Percentiles rank a stretch among this genome's conserved stretches.
phyloP scores from a whole-genome alignment of 2,888 invertebrate genomes.

The Plebejus anna region DNA sequence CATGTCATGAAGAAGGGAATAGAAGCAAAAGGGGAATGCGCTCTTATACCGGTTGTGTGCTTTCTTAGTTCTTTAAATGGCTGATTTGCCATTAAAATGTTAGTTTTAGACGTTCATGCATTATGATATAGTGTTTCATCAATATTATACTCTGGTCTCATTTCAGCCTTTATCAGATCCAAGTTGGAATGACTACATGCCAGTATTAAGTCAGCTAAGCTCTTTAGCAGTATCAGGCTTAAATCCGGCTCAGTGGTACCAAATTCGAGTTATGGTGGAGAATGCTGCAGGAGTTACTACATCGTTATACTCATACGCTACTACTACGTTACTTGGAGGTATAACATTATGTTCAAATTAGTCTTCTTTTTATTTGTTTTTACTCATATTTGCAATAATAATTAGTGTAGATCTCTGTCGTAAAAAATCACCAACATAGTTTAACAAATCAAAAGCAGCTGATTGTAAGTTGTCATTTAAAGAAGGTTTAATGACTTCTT shows the following conservation, averaged over 20 bases:
- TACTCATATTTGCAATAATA: not conserved
- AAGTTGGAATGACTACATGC: conserved; percentile 52
- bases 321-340: conserved; percentile 81
- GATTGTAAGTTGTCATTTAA: not conserved
- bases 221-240: conserved; percentile 74
- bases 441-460: not conserved
- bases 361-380: not conserved
- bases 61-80: too few relatives aligned
- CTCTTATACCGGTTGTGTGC: too few relatives aligned
- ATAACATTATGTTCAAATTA: not conserved
- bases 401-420: not conserved
- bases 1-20: too few relatives aligned
- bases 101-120: not conserved
- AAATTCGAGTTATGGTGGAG: conserved; percentile 79
- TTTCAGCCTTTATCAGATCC: conserved; percentile 57
- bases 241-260: conserved; percentile 82
- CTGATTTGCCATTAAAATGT: too few relatives aligned
- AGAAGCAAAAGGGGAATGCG: too few relatives aligned
- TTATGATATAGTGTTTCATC: not conserved
- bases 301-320: conserved; percentile 79
- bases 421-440: not conserved
- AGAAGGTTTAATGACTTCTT: not conserved
- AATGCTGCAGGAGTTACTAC: conserved; percentile 82
- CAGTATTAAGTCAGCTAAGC: conserved; percentile 46
- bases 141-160: not conserved